Percentiles rank a stretch among this genome's conserved stretches.
Evolutionary conservation across 2,113 vertebrate genomes (phyloP).

Genomic region (Tilapia sparmanii): DNA sequence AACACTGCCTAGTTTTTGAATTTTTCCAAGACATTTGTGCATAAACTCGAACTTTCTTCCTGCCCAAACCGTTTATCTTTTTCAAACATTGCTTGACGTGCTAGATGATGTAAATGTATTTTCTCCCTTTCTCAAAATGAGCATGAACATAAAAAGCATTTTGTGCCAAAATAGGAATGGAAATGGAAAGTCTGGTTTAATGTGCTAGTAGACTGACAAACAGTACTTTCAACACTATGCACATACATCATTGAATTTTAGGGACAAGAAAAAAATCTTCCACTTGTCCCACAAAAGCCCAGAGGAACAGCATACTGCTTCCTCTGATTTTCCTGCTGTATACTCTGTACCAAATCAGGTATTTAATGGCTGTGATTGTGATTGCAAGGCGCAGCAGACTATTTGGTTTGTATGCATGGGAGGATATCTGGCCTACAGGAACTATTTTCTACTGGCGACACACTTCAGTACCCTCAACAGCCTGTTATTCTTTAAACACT

Average conservation of each 20-base stretch:
- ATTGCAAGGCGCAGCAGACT: not conserved
- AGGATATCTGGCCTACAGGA: not conserved
- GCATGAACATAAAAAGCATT: not conserved
- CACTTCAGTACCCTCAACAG: not conserved
- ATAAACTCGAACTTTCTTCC: not conserved
- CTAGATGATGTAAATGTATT: not conserved
- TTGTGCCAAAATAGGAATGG: not conserved
- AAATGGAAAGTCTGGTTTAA: conserved; percentile 17
- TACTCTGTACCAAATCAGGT: not conserved
- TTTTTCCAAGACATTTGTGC: not conserved
- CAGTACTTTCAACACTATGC: not conserved
- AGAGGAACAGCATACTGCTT: not conserved
- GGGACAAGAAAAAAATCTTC: not conserved
- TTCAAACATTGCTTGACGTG: not conserved
- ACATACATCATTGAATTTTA: conserved; percentile 6
- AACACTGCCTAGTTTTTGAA: not conserved
- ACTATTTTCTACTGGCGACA: not conserved
- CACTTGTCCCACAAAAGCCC: not conserved
- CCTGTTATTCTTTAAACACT: not conserved
- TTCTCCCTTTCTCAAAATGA: not conserved
- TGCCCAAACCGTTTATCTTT: not conserved
- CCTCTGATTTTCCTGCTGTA: not conserved
- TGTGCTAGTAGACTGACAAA: not conserved
- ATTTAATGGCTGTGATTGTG: conserved; percentile 5
- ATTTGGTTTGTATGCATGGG: not conserved